Base-by-base conservation (phyloP, 2,113 vertebrate genomes). In the Melanocharis versteri region DNA sequence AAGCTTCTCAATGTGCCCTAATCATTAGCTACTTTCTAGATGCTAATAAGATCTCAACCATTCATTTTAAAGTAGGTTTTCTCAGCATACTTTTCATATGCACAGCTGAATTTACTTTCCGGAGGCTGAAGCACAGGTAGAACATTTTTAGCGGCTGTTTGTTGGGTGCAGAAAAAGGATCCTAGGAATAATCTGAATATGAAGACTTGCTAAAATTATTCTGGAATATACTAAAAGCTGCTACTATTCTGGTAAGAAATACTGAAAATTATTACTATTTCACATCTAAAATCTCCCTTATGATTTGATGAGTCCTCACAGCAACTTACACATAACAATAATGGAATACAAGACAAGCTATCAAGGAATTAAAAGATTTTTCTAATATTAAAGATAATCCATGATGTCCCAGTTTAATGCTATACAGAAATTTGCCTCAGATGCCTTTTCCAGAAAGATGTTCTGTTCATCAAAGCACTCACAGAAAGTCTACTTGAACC, bases 331-430 rank as follows among this genome's bases (percentile, higher is more conserved):
- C n/a, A 19, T 45, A 93, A 91, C 60, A 94, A 87, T 90, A 91
- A 96, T 48, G 44, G 94, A 93, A 94, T 64, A 87, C 40, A 93
- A 93, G 61, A 95, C 70, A 69, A 0, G 3, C 70, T 76, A 87
- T 85, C 70, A 87, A 75, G 70, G 92, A 95, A 96, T 90, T 96
- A 96, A 92, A 77, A 95, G 73, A 85, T 93, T 96, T 94, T 95
- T 82, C 92, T 94, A 92, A 92, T 90, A 95, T 94, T 95, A 90
- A 91, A 75, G 88, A 88, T 91, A 97, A 97, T 95, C 92, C 90
- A 85, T 57, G 24, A 62, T 88, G 94, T 85, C 85, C 88, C 88
- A 88, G 40, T 88, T 96, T 90, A 93, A 96, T n/a, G 48, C 85
- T 80, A 85, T 72, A 92, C n/a, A 85, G 53, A 93, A 91, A 90